A percentile compares a stretch with the other conserved stretches of the same genome.
Conservation (phyloP, 1,140 invertebrate species). For the Oryzaephilus surinamensis region DNA sequence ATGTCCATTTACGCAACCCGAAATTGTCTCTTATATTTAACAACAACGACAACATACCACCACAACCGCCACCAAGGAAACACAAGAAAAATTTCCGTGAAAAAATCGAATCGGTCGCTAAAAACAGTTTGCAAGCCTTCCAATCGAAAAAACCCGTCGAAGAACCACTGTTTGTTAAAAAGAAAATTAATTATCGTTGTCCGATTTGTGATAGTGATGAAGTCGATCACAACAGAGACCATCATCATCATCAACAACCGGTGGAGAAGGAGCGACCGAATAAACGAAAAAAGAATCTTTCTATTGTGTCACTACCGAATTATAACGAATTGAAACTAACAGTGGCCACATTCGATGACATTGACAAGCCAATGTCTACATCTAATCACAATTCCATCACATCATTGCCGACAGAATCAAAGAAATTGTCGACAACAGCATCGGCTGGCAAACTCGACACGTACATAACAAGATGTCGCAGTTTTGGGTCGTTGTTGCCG, state of each 20-base stretch:
- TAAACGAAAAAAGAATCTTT: conserved; percentile 28
- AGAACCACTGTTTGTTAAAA: conserved; percentile 30
- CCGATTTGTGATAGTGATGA: conserved; percentile 24
- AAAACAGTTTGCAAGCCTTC: conserved; percentile 27
- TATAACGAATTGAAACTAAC: conserved; percentile 38
- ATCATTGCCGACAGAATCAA: conserved; percentile 24
- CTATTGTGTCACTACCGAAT: conserved; percentile 42
- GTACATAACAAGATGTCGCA: conserved; percentile 35
- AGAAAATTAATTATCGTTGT: conserved; percentile 28
- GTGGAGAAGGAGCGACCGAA: conserved; percentile 8
- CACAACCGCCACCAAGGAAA: conserved; percentile 30
- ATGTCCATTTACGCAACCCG: conserved; percentile 32
- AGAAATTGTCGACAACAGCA: conserved; percentile 24
- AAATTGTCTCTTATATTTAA: conserved; percentile 36
- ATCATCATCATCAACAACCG: conserved; percentile 21
- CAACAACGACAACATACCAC: conserved; percentile 29
- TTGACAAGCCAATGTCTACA: conserved; percentile 12
- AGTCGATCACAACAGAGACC: conserved; percentile 21
- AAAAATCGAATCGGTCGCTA: conserved; percentile 29
- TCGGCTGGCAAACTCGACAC: conserved; percentile 30
- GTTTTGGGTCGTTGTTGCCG: conserved; percentile 35
- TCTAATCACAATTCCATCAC: conserved; percentile 15
- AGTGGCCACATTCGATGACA: conserved; percentile 21
- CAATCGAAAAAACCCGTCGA: conserved; percentile 27
- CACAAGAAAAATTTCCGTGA: conserved; percentile 26